Base-by-base conservation (phyloP, 2,888 invertebrate species). In the Seira musarum region DNA sequence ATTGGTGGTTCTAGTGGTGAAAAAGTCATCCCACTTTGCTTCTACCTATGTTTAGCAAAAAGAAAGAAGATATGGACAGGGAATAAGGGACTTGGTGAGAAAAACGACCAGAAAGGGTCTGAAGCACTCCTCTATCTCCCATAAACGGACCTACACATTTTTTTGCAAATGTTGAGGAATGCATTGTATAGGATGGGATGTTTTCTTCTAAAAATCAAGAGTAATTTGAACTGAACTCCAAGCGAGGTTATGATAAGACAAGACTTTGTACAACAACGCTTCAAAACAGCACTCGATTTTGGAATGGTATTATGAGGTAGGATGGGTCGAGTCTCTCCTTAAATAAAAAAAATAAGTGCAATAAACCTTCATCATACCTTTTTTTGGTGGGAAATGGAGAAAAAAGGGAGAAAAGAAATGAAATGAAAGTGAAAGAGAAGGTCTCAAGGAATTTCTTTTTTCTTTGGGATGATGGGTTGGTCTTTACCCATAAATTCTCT, bases 401-500 rank as follows among this genome's bases (percentile, higher is more conserved):
- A 65, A 65, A 46, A 17, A 63, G 61, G 19, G 65, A 65, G 35
- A 65, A 46, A 17, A 63, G 63, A 63, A 63, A 63, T 24, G 24
- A 67, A 17, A 40, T 21, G 19, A 40, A 65, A 65, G 65, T 53
- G 53, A 53, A 53, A 53, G 53, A 53, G 15, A 53, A 53, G 53
- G 53, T 63, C 71, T 49, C 71, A 24, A 61, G 71, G 40, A 71
- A 60, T 49, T 75, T 40, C 65, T 65, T 65, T 25, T 60, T 22
- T 65, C 65, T 65, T 73, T 25, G 63, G 21, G 63, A 53, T 53
- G 63, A 75, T 68, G 75, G 75, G 68, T 61, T 75, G 68, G 68
- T 75, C 68, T 75, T 68, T 68, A 68, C 60, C 61, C 75, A 75
- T 75, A 75, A 75, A 75, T 75, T 75, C 75, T 68, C 68, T 68